Base-by-base conservation (phyloP, 1,140 invertebrate species). In the Doryteuthis pealeii region DNA sequence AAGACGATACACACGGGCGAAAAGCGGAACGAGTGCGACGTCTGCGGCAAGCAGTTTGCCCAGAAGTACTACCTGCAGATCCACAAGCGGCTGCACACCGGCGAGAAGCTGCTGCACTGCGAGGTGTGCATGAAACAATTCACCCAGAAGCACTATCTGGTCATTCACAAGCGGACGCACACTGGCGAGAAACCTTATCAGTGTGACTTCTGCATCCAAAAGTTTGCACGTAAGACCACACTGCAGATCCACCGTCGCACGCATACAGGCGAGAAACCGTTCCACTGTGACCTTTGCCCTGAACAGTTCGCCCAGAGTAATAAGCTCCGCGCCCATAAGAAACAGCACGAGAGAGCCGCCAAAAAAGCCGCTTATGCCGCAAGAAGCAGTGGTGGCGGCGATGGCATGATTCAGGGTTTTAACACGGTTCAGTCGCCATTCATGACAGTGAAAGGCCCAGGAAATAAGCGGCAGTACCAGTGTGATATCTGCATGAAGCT, bases 191-290 rank as follows among this genome's bases (percentile, higher is more conserved):
- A 93, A 58, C 94, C 94, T 0, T 96, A 94, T 82, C 89, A 92
- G 18, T 95, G 94, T 88, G 35, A 76, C 32, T 43, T 66, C n/a
- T 76, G 74, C 33, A 70, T 71, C 71, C 49, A 85, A 94, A 70
- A 70, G 82, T 94, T 96, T 6, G 90, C 94, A 31, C 94, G 93
- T 8, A 94, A 95, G 84, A 94, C 95, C 87, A 95, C 95, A 83
- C 90, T 99, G 45, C 98, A 96, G 4, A 73, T 88, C 35, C 86
- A 87, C 70, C 62, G 76, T 33, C 65, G 79, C 28, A 83, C 81
- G 40, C 85, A 87, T 76, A 86, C 84, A 4, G 82, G 86, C 18
- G 79, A 83, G 35, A 80, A 81, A 40, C 85, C 83, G 14, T 88
- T 82, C 77, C 75, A 79, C 26, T 88, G 87, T 78, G 72, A 80